These are phyloP conservation scores for Armadillidium nasatum DNA, from an alignment of 1,140 invertebrate genomes.

Conservation along the genomic window DNA sequence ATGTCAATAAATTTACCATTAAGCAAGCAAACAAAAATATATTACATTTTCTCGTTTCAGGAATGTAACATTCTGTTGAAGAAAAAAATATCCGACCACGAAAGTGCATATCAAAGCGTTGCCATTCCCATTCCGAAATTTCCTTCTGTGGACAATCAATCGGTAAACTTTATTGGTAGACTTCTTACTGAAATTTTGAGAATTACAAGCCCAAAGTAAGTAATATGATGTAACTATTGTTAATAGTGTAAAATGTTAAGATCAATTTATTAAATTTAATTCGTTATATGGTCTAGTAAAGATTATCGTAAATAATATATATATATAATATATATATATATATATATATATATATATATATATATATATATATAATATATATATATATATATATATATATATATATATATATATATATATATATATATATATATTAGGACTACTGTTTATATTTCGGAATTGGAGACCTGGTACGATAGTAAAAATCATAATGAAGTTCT, in stretches of 20 bases:
- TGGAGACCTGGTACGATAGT: constrained; percentile 83
- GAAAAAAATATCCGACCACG: constrained; percentile 36
- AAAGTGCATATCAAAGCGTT: constrained; percentile 61
- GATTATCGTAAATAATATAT: too few species aligned
- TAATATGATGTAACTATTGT: not conserved
- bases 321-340: too few species aligned
- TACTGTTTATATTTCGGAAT: constrained; percentile 76
- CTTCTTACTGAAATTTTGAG: constrained; percentile 76
- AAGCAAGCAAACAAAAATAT: too few species aligned
- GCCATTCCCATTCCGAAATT: constrained; percentile 67
- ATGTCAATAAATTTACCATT: too few species aligned
- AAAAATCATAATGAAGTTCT: constrained; percentile 76
- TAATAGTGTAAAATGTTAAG: too few species aligned
- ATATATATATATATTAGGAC: too few species aligned
- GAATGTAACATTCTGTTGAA: constrained; percentile 35
- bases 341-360: too few species aligned
- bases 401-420: too few species aligned
- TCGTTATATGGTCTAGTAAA: too few species aligned
- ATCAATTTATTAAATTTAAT: too few species aligned
- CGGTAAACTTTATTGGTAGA: constrained; percentile 85
- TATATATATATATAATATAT: too few species aligned
- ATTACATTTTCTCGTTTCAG: constrained; percentile 13
- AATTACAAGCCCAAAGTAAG: constrained; percentile 82
- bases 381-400: too few species aligned
- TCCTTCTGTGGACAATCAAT: constrained; percentile 59